These are phyloP conservation scores for Ceryle rudis DNA, from an alignment of 2,797 vertebrate genomes.

Conservation along the genomic window DNA sequence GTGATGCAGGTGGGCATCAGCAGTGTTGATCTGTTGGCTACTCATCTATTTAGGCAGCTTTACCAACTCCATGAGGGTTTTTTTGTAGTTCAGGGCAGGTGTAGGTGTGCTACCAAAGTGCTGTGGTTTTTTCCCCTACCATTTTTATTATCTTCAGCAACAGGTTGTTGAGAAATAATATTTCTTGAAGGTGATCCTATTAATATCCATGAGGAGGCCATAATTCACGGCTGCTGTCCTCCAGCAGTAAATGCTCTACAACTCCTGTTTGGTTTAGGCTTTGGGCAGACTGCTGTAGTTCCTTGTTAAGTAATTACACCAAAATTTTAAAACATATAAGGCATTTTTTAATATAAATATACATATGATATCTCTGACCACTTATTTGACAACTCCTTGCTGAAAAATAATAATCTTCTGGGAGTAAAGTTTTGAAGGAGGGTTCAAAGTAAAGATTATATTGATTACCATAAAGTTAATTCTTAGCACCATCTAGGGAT, in stretches of 20 bases:
- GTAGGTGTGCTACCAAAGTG: neutral
- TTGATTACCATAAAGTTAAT: slow-evolving; percentile 40
- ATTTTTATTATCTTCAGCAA: neutral
- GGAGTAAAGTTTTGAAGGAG: neutral
- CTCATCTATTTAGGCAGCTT: accelerated
- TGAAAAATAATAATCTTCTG: neutral
- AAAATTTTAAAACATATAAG: neutral
- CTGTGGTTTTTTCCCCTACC: neutral
- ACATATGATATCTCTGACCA: neutral
- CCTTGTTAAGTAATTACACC: neutral
- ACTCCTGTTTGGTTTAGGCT: neutral
- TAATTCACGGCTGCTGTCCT: neutral
- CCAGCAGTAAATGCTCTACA: neutral
- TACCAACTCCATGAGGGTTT: neutral
- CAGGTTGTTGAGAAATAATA: neutral
- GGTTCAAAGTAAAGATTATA: neutral
- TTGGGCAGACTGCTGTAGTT: neutral
- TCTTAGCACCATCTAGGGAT: slow-evolving; percentile 71
- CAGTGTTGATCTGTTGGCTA: accelerated
- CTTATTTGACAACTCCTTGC: neutral
- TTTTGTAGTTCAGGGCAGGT: neutral
- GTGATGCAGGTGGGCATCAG: neutral
- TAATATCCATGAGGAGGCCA: neutral
- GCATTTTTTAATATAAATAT: neutral
- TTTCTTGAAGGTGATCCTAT: neutral